A percentile compares a stretch with the other conserved stretches of the same genome.
phyloP scores from a whole-genome alignment of 2,888 invertebrate species.

The Platycnemis pennipes region DNA sequence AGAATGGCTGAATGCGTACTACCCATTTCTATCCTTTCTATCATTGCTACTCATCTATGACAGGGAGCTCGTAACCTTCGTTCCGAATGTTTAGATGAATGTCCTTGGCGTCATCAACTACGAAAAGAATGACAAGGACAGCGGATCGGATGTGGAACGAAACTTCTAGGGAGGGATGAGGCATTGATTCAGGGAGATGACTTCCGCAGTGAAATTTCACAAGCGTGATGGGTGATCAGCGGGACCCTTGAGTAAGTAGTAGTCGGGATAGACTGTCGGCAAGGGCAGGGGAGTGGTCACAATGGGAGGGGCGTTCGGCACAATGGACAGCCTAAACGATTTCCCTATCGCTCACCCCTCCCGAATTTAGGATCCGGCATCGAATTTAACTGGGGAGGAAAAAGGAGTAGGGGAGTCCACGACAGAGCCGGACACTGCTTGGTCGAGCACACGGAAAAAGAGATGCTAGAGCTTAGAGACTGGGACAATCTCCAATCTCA shows the following conservation, averaged over 20 bases:
- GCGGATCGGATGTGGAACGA: not conserved
- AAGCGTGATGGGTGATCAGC: not conserved
- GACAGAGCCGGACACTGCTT: not conserved
- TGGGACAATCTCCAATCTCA: too few species aligned
- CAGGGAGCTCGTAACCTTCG: not conserved
- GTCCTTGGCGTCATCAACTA: not conserved
- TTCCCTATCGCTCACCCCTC: not conserved
- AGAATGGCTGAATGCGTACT: too few species aligned
- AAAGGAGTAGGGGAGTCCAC: not conserved
- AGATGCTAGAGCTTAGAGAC: not conserved
- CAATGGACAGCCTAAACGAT: not conserved
- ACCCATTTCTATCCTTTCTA: too few species aligned
- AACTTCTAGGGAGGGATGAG: not conserved
- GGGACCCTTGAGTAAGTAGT: not conserved
- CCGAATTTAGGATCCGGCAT: not conserved
- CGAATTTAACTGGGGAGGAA: not conserved
- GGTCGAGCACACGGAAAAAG: not conserved
- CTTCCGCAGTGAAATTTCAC: not conserved
- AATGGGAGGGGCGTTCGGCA: not conserved
- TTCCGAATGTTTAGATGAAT: not conserved
- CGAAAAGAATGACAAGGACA: not conserved
- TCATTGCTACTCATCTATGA: too few species aligned
- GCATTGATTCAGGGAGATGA: not conserved
- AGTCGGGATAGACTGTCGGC: not conserved
- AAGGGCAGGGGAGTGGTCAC: not conserved